Evolutionary conservation across 2,888 invertebrate species (phyloP).

Genomic region (Theretra japonica): DNA sequence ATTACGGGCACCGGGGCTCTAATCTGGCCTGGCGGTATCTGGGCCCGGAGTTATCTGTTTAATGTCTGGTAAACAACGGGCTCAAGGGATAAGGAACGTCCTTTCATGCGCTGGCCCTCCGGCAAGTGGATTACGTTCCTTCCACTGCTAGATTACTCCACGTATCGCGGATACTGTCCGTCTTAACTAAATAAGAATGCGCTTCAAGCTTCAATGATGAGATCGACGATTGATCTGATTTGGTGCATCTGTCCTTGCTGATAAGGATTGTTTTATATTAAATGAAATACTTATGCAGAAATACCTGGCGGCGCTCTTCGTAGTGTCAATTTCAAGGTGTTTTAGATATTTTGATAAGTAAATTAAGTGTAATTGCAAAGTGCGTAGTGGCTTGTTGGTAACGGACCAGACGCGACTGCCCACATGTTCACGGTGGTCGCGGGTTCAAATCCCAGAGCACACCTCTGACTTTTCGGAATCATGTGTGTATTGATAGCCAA

Average conservation of each 20-base stretch:
- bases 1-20: conserved; percentile 79
- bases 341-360: too few species aligned
- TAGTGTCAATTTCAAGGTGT: too few species aligned
- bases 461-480: too few species aligned
- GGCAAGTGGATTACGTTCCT: conserved; percentile 77
- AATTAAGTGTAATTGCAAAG: too few species aligned
- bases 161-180: conserved; percentile 51
- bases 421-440: too few species aligned
- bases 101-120: conserved; percentile 81
- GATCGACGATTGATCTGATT: not conserved
- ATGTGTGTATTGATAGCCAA: too few species aligned
- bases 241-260: not conserved
- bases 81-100: conserved; percentile 84
- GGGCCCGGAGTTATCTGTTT: conserved; percentile 85
- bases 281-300: too few species aligned
- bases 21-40: conserved; percentile 81
- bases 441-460: too few species aligned
- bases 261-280: too few species aligned
- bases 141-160: conserved; percentile 74
- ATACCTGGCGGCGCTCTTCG: too few species aligned
- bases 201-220: not conserved
- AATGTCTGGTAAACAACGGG: conserved; percentile 86
- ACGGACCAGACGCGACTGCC: too few species aligned
- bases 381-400: too few species aligned
- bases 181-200: conserved; percentile 19